phyloP scores from a whole-genome alignment of 2,113 vertebrate species.

The Oncorhynchus clarkii region DNA sequence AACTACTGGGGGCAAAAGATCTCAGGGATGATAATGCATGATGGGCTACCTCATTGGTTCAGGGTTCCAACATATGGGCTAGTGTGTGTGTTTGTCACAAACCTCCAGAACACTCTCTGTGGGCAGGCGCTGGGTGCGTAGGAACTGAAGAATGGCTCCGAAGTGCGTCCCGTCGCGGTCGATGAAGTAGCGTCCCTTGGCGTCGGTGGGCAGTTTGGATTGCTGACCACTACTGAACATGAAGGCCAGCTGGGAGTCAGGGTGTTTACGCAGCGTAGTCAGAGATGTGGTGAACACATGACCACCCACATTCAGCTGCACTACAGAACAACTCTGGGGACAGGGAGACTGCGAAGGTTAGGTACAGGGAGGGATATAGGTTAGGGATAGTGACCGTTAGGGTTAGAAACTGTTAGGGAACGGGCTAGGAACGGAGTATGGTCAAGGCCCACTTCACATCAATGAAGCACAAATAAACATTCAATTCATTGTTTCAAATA shows the following conservation, averaged over 20 bases:
- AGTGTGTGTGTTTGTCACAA: neutral
- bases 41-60: no score
- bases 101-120: conserved; percentile 73
- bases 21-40: neutral
- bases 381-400: neutral
- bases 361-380: neutral
- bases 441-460: neutral
- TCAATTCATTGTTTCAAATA: neutral
- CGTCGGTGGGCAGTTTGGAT: conserved; percentile 66
- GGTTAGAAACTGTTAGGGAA: no score
- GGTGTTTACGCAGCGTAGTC: conserved; percentile 80
- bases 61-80: neutral
- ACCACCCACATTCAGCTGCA: conserved; percentile 87
- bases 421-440: no score
- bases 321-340: conserved; percentile 67
- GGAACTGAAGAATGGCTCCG: conserved; percentile 82
- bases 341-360: no score
- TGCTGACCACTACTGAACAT: conserved; percentile 69
- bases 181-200: conserved; percentile 82
- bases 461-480: neutral
- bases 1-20: neutral
- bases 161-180: conserved; percentile 85
- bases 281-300: conserved; percentile 79
- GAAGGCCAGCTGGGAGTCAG: conserved; percentile 80
- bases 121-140: conserved; percentile 80